Evolutionary conservation across 2,888 invertebrate species (phyloP).

Genomic region (Nezara viridula): DNA sequence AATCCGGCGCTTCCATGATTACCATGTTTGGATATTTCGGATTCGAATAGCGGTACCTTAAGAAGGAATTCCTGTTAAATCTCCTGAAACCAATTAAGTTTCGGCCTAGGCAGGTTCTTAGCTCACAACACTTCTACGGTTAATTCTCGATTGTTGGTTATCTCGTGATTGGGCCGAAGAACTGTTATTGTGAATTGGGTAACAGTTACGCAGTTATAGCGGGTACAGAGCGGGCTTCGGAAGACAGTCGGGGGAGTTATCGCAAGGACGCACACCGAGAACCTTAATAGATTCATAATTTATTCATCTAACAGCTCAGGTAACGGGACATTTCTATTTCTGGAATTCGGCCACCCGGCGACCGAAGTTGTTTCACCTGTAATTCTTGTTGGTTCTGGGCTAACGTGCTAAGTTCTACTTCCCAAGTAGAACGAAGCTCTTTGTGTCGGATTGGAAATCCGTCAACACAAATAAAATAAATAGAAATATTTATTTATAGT

Average conservation of each 20-base stretch:
- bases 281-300: background rate
- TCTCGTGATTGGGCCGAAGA: background rate
- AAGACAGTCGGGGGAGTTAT: background rate
- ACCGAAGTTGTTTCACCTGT: background rate
- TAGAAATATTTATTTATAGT: too few relatives aligned
- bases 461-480: too few relatives aligned
- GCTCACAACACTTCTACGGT: background rate
- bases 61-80: slow-evolving; percentile 22
- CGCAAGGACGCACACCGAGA: background rate
- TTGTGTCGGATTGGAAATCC: background rate
- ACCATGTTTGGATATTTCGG: slow-evolving; percentile 7
- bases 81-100: slow-evolving; percentile 12
- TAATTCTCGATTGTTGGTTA: slow-evolving; percentile 38
- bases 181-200: background rate
- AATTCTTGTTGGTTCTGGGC: background rate
- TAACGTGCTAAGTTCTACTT: slow-evolving; percentile 11
- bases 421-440: background rate
- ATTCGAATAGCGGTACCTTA: background rate
- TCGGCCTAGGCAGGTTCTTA: background rate
- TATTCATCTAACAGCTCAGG: background rate
- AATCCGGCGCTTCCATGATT: background rate
- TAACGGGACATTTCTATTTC: slow-evolving; percentile 9
- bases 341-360: slow-evolving; percentile 6
- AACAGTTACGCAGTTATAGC: slow-evolving; percentile 21
- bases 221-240: background rate